Conservation (phyloP, 2,888 invertebrate species). For the Hybos culiciformis region DNA sequence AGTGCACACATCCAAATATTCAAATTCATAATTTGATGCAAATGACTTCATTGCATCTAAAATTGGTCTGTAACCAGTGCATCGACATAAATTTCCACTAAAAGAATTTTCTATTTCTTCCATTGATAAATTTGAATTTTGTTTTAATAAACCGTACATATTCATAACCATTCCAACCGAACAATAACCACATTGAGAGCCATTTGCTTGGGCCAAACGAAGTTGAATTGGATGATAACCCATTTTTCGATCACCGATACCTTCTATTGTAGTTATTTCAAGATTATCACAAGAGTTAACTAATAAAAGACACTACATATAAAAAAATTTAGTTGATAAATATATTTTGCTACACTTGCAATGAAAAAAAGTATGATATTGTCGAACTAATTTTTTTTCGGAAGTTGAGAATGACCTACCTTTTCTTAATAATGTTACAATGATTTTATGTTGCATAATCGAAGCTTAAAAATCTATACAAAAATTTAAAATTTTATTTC, state of each 20-base stretch:
- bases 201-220: constrained; percentile 49
- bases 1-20: constrained; percentile 10
- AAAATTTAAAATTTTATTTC: background rate
- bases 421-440: background rate
- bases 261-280: constrained; percentile 58
- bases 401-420: background rate
- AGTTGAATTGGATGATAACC: constrained; percentile 59
- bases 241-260: constrained; percentile 47
- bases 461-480: background rate
- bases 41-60: constrained; percentile 66
- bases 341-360: background rate
- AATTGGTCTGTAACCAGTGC: constrained; percentile 68
- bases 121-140: constrained; percentile 39
- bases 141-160: constrained; percentile 44
- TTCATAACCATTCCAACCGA: constrained; percentile 66
- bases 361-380: background rate
- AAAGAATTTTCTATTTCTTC: constrained; percentile 60
- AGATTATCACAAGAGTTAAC: constrained; percentile 50
- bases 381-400: background rate
- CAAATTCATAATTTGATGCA: constrained; percentile 43
- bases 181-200: constrained; percentile 63
- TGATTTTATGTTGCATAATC: background rate
- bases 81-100: constrained; percentile 65
- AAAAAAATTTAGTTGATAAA: background rate
- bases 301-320: constrained; percentile 47